Evolutionary conservation across 2,113 vertebrate genomes (phyloP).

Genomic region (Onychostoma macrolepis): DNA sequence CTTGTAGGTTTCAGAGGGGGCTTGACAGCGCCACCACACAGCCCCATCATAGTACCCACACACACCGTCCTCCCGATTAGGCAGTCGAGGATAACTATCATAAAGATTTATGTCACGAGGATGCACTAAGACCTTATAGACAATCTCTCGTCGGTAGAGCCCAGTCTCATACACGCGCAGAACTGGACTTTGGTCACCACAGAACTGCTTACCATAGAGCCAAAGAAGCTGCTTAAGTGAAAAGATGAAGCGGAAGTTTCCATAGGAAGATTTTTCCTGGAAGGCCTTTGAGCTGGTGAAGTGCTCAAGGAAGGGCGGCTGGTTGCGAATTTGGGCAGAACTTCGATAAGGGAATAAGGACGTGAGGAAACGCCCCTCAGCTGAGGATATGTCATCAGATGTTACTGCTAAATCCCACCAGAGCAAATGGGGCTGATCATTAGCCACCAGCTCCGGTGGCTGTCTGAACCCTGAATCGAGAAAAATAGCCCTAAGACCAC

Average conservation of each 20-base stretch:
- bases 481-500: conserved; percentile 31
- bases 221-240: conserved; percentile 19
- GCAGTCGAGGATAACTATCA: conserved; percentile 26
- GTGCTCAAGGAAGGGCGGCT: neutral
- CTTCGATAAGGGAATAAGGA: too few species aligned
- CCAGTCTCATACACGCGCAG: conserved; percentile 31
- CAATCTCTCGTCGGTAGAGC: conserved; percentile 12
- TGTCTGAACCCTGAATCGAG: neutral
- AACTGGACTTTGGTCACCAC: neutral
- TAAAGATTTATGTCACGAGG: conserved; percentile 5
- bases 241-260: conserved; percentile 51
- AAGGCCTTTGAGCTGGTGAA: conserved; percentile 47
- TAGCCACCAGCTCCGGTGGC: neutral
- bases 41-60: conserved; percentile 18
- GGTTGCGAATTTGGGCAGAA: neutral
- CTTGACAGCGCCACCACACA: conserved; percentile 41
- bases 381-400: neutral
- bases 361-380: neutral
- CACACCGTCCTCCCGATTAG: neutral
- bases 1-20: conserved; percentile 35
- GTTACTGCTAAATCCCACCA: conserved; percentile 31
- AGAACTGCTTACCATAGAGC: conserved; percentile 5
- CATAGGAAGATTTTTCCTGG: conserved; percentile 32
- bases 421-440: neutral
- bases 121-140: conserved; percentile 43